Percentiles rank a stretch among this genome's conserved stretches.
Evolutionary conservation across 30 jellyfish, hydroid and myxozoan genomes (phyloP).

Genomic region (Aurelia sp.): DNA sequence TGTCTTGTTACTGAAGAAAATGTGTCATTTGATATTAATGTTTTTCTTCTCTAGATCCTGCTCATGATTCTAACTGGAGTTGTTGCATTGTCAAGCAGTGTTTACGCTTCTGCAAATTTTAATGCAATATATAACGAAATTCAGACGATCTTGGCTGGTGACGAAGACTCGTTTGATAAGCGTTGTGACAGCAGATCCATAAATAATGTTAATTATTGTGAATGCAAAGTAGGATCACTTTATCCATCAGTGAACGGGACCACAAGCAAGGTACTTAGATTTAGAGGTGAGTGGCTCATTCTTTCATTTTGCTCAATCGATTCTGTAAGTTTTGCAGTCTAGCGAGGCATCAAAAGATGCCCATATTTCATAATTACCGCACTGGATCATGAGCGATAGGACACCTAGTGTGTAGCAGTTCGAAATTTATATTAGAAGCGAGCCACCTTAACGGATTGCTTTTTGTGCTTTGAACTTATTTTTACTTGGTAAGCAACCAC

Average conservation of each 20-base stretch:
- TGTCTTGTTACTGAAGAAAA: too few species aligned
- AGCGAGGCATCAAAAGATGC: too few species aligned
- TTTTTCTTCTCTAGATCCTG: neutral
- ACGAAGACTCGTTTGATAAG: constrained; percentile 45
- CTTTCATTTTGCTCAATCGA: neutral
- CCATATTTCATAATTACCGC: too few species aligned
- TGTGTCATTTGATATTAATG: too few species aligned
- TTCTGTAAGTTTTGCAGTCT: too few species aligned
- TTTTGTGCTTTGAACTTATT: too few species aligned
- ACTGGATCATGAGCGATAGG: too few species aligned
- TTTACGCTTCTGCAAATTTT: constrained; percentile 23
- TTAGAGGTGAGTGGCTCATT: constrained; percentile 22
- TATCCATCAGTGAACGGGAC: constrained; percentile 16
- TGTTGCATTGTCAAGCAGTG: constrained; percentile 30
- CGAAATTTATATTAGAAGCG: too few species aligned
- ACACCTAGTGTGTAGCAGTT: too few species aligned
- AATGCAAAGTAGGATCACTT: constrained; percentile 25
- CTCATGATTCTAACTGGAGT: constrained; percentile 40
- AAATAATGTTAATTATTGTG: constrained; percentile 39
- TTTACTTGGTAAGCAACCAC: too few species aligned
- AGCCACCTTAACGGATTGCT: too few species aligned
- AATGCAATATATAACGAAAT: constrained; percentile 39
- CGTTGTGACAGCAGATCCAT: constrained; percentile 56
- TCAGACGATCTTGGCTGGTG: neutral
- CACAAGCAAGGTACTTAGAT: neutral